Evolutionary conservation across 2,113 vertebrate genomes (phyloP).

Genomic region (Sphaerodactylus townsendi): DNA sequence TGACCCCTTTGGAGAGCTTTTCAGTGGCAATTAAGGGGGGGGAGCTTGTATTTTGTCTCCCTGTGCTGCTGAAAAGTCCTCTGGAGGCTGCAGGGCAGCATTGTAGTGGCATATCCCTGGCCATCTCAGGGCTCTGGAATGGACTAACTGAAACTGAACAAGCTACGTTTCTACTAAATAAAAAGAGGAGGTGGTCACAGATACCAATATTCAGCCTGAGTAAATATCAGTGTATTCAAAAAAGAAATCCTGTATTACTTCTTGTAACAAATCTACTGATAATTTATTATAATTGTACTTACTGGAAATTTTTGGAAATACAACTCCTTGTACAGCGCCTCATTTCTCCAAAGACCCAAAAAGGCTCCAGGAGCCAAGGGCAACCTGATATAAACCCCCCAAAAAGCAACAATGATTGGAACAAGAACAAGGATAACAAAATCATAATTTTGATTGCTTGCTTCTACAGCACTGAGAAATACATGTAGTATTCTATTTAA

Average conservation of each 20-base stretch:
- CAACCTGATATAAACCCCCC: conserved; percentile 79
- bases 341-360: conserved; percentile 92
- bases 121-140: no score
- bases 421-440: not conserved
- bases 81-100: no score
- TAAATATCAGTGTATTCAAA: no score
- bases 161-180: not conserved
- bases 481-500: no score
- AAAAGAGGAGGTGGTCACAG: not conserved
- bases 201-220: not conserved
- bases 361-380: conserved; percentile 93
- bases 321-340: conserved; percentile 82
- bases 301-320: conserved; percentile 96
- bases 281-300: conserved; percentile 57
- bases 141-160: not conserved
- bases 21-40: no score
- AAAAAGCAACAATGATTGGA: not conserved
- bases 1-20: no score
- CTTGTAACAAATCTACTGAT: not conserved
- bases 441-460: no score
- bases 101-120: no score
- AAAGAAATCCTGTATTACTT: not conserved
- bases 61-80: no score
- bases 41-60: no score
- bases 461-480: no score